Conservation (phyloP, 2,113 vertebrate species). For the Triplophysa rosa region DNA sequence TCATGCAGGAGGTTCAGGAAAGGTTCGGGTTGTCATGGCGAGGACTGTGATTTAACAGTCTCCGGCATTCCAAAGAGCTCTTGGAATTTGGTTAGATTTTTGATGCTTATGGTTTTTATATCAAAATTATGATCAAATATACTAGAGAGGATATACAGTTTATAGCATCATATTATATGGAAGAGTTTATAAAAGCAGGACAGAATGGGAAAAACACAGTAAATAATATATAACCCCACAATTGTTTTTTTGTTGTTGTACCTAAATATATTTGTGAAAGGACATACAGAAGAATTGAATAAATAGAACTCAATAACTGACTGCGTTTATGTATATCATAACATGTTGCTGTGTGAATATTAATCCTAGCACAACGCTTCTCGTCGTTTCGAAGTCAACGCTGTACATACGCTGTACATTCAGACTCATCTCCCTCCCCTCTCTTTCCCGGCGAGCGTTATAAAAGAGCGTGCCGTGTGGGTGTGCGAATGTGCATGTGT, state of each 20-base stretch:
- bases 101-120: background rate
- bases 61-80: constrained; percentile 7
- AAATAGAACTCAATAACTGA: constrained; percentile 21
- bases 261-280: constrained; percentile 61
- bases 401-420: constrained; percentile 50
- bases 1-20: constrained; percentile 15
- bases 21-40: constrained; percentile 47
- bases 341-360: constrained; percentile 63
- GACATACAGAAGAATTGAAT: constrained; percentile 66
- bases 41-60: constrained; percentile 37
- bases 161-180: constrained; percentile 10
- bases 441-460: constrained; percentile 36
- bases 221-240: constrained; percentile 2
- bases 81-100: constrained; percentile 11
- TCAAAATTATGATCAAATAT: background rate
- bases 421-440: constrained; percentile 1
- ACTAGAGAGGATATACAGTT: background rate
- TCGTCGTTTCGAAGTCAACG: constrained; percentile 44
- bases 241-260: constrained; percentile 42
- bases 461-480: constrained; percentile 38
- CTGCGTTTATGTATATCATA: constrained; percentile 70
- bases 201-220: background rate
- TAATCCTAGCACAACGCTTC: constrained; percentile 72
- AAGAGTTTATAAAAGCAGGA: constrained; percentile 26
- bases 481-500: constrained; percentile 47